Evolutionary conservation across 2,888 invertebrate genomes (phyloP).

Genomic region (Hoplodrina ambigua): DNA sequence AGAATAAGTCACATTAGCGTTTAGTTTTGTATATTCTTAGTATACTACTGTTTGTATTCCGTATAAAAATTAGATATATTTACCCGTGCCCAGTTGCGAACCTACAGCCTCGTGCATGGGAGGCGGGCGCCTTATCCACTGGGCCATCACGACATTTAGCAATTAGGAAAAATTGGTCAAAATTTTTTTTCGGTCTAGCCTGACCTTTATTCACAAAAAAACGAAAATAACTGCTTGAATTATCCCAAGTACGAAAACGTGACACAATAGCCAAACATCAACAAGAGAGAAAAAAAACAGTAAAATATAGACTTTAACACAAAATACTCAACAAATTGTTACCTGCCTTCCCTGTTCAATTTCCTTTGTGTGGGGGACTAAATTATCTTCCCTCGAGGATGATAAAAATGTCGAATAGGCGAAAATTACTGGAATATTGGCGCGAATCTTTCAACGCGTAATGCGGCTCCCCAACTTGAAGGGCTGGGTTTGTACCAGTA

Average conservation of each 20-base stretch:
- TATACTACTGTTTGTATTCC: no score
- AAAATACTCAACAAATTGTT: conserved; percentile 38
- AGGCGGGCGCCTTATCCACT: no score
- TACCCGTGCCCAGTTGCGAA: no score
- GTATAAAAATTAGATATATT: no score
- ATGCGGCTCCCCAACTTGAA: conserved; percentile 8
- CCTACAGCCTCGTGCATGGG: no score
- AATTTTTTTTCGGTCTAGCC: no score
- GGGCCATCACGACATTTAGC: no score
- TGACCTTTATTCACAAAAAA: no score
- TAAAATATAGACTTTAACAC: conserved; percentile 11
- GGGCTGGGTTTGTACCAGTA: neutral
- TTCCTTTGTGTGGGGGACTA: conserved; percentile 63
- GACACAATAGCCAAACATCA: neutral
- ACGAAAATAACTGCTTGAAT: neutral
- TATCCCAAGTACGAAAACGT: neutral
- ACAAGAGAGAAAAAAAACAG: neutral
- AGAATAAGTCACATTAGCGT: no score
- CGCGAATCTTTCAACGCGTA: conserved; percentile 51
- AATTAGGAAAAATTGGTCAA: no score
- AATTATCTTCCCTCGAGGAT: conserved; percentile 66
- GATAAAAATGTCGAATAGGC: conserved; percentile 65
- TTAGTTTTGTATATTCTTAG: no score
- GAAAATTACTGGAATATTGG: conserved; percentile 65
- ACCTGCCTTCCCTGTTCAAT: conserved; percentile 64